Evolutionary conservation across 2,113 vertebrate genomes (phyloP), one percentile per base, ranked within the genome.

Genomic region (Pimephales promelas): DNA sequence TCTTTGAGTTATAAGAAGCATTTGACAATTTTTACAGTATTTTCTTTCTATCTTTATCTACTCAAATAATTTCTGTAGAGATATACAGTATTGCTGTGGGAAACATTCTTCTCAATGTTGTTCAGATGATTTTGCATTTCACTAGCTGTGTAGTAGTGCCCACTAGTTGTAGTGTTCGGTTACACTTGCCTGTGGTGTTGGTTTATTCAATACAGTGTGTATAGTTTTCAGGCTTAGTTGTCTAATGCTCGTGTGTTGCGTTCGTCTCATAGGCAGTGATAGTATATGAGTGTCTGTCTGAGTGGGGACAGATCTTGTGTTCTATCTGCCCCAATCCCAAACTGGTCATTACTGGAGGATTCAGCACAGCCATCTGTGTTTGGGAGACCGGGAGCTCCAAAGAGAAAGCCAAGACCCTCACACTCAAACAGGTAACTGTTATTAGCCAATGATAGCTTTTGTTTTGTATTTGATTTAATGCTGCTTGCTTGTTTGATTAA

Each of bases 251-350:
- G 0, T 49, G 22, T 26, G 14, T 66, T 14, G 11, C 22, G 6
- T 76, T 80, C 45, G 62, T 43, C 47, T 83, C 57, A 22, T 88
- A 99, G 98, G 97, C 95, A 0, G 89, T 96, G 88, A 96, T 97
- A 79, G 97, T 99, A 82, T 99, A 99, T n/a, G 98, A 99, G 84
- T 96, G 97, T 87, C 91, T 99, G 88, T 98, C 96, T 0, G 98
- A 99, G 89, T 99, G 98, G 98, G 97, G 96, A 85, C 98, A 98
- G 93, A 96, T 98, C 72, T 91, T 99, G 36, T 98, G 98, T 83
- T 95, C 96, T 47, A 98, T 99, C 90, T 99, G 97, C 84, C 98
- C 98, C 34, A 99, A 95, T 89, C 97, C 96, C 11, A 99, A 98
- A 82, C 92, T 99, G 47, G 95, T 98, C 49, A 94, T 99, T 91